Evolutionary conservation across 2,113 vertebrate genomes (phyloP), one percentile per base, ranked within the genome.

Genomic region (Macquaria australasica): DNA sequence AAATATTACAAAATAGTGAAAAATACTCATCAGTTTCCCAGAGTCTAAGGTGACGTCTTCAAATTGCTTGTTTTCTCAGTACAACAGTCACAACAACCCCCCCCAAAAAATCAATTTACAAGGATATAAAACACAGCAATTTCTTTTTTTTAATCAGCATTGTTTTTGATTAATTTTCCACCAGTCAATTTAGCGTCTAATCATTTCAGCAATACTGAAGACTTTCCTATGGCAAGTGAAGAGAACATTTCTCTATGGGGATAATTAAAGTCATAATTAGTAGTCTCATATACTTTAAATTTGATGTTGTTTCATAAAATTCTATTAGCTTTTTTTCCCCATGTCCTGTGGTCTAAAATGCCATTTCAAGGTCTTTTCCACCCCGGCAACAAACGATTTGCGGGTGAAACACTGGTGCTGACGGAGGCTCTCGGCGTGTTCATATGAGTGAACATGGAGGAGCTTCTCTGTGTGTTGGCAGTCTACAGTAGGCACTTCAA

Each of bases 371-470:
- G 60, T 64, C 71, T 67, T 87, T 59, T 59, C 45, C 39, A 8
- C n/a, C 56, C 48, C 8, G 1, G 50, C 63, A 69, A 25, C 68
- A 41, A 64, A 78, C 58, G 11, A 5, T 66, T 77, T 77, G 37
- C 5, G 4, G 55, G 66, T 79, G 70, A 82, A 74, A 34, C 62
- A 0, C 28, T 3, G 31, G 68, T 73, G 84, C 86, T 80, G 74
- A 69, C n/a, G 73, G 51, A 83, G n/a, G 79, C 79, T 67, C 82
- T 87, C 81, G 66, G 87, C 23, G 6, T 64, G 73, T 28, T 58
- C 55, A 14, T 76, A 20, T 63, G 73, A 83, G 60, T 25, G 68
- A 75, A 73, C 75, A 71, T 34, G 76, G 72, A 86, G 70, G 67
- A 73, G 72, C 81, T 53, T 68, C 55, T 73, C 62, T 68, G 77